Conservation (phyloP, 2,113 vertebrate genomes). For the Todiramphus saurophagus region DNA sequence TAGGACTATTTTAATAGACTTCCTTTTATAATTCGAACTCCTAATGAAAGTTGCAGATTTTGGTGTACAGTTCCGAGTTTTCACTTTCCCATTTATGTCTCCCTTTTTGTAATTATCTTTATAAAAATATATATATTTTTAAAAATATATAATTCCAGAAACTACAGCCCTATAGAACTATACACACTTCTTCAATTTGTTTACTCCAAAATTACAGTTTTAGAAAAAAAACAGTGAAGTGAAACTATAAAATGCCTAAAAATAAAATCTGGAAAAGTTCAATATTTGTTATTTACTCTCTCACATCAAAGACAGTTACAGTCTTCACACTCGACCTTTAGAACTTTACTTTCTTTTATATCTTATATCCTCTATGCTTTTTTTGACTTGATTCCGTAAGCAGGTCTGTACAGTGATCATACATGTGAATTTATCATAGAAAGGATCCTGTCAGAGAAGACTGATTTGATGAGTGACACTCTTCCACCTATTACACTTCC, state of each 20-base stretch:
- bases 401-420: not conserved
- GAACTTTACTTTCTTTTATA: not conserved
- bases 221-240: fast-evolving
- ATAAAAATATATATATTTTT: not conserved
- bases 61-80: not conserved
- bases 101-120: not conserved
- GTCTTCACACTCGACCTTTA: not conserved
- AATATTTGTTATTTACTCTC: not conserved
- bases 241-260: not conserved
- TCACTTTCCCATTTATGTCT: not conserved
- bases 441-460: not conserved
- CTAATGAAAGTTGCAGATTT: not conserved
- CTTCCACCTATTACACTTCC: not conserved
- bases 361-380: fast-evolving
- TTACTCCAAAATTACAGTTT: not conserved
- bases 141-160: not conserved
- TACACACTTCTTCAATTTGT: not conserved
- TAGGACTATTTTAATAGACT: not conserved
- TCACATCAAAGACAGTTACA: not conserved
- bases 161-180: not conserved
- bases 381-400: not conserved
- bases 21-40: not conserved
- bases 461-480: not conserved
- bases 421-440: not conserved
- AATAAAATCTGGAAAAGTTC: not conserved